Evolutionary conservation across 1,140 invertebrate species (phyloP).

Genomic region (Penaeus japonicus): DNA sequence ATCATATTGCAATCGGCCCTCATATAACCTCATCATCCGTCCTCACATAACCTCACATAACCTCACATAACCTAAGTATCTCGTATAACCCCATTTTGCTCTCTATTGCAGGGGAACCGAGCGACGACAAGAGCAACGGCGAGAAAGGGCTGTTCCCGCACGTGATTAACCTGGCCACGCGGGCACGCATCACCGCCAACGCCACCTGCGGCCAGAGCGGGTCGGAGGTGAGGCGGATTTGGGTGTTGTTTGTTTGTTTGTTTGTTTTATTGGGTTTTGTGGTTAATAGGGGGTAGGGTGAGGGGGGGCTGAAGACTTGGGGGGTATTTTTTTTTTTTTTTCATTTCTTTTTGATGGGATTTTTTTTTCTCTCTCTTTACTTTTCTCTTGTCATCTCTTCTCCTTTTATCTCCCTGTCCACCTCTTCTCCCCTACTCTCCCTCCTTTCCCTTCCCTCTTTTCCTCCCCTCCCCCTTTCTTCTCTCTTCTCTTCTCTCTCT

Average conservation of each 20-base stretch:
- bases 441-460: no score
- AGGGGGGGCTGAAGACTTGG: not conserved
- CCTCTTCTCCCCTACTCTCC: no score
- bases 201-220: conserved; percentile 42
- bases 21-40: not conserved
- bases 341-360: no score
- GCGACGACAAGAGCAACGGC: not conserved
- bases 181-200: conserved; percentile 27
- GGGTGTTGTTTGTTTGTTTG: not conserved
- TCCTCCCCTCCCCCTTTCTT: no score
- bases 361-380: no score
- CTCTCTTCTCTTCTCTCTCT: no score
- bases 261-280: not conserved
- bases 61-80: not conserved
- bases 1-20: not conserved
- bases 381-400: no score
- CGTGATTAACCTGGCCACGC: conserved; percentile 45
- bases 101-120: conserved; percentile 6
- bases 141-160: conserved; percentile 32
- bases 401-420: no score
- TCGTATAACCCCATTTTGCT: not conserved
- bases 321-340: no score
- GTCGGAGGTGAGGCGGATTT: conserved; percentile 14
- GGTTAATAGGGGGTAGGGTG: not conserved
- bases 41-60: no score